Conservation (phyloP, 2,113 vertebrate species). For the Dolichallabes microphthalmus region DNA sequence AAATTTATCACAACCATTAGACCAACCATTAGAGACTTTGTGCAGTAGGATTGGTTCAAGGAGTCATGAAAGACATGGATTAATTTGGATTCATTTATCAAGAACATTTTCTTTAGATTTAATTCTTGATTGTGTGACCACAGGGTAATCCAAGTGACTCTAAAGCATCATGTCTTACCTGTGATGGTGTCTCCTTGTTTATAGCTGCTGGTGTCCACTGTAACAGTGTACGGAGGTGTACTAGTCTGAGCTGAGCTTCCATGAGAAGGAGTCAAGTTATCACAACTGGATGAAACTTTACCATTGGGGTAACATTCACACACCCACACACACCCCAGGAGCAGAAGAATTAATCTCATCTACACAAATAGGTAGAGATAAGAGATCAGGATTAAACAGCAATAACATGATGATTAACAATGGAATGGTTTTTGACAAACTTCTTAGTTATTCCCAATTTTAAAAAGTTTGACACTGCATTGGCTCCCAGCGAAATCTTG, state of each 20-base stretch:
- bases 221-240: slow-evolving; percentile 36
- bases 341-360: slow-evolving; percentile 37
- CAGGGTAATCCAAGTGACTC: background rate
- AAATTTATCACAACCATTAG: background rate
- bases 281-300: slow-evolving; percentile 45
- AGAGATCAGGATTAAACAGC: no score
- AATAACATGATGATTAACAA: no score
- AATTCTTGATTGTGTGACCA: background rate
- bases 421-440: no score
- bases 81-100: no score
- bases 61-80: no score
- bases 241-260: slow-evolving; percentile 7
- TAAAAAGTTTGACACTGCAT: no score
- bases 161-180: slow-evolving; percentile 53
- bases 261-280: slow-evolving; percentile 49
- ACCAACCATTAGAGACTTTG: no score
- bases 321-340: background rate
- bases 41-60: no score
- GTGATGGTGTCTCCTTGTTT: slow-evolving; percentile 53
- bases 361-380: no score
- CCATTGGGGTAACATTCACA: slow-evolving; percentile 53
- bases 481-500: no score
- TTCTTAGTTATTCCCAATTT: no score
- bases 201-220: slow-evolving; percentile 31
- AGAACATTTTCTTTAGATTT: background rate